Percentiles rank a stretch among this genome's conserved stretches.
phyloP scores from a whole-genome alignment of 2,797 vertebrate species.

The Enteromius mattozi region DNA sequence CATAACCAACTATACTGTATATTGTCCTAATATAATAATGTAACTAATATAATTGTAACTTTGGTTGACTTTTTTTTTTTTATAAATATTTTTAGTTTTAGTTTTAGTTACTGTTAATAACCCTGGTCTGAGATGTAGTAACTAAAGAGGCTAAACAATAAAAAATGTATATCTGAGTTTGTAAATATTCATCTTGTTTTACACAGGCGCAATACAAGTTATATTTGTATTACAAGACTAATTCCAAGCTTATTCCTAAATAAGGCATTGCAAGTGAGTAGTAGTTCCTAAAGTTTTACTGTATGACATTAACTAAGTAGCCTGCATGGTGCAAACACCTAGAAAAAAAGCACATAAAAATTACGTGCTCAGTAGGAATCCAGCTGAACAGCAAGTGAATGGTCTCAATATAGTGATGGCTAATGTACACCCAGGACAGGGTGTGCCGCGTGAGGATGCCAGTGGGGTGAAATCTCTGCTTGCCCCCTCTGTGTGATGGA shows the following conservation, averaged over 20 bases:
- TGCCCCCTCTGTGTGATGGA: constrained; percentile 55
- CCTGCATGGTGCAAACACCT: background rate
- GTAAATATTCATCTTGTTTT: background rate
- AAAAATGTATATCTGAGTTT: background rate
- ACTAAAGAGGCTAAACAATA: background rate
- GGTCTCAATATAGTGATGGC: background rate
- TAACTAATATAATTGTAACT: background rate
- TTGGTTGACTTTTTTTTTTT: too few relatives aligned
- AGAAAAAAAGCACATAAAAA: background rate
- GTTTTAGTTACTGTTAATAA: background rate
- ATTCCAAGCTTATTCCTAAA: background rate
- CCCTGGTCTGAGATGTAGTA: background rate
- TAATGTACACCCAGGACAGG: constrained; percentile 19
- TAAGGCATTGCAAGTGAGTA: background rate
- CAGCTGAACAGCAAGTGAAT: background rate
- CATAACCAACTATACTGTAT: background rate
- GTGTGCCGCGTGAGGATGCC: constrained; percentile 35
- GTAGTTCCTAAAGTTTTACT: background rate
- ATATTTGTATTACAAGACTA: background rate
- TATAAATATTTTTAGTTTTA: background rate
- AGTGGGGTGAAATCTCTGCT: constrained; percentile 46
- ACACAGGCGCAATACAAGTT: background rate
- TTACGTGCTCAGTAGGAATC: background rate
- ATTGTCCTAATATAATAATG: background rate
- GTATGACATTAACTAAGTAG: background rate